Evolutionary conservation across 2,113 vertebrate genomes (phyloP).

Genomic region (Ivindomyrus marchei): DNA sequence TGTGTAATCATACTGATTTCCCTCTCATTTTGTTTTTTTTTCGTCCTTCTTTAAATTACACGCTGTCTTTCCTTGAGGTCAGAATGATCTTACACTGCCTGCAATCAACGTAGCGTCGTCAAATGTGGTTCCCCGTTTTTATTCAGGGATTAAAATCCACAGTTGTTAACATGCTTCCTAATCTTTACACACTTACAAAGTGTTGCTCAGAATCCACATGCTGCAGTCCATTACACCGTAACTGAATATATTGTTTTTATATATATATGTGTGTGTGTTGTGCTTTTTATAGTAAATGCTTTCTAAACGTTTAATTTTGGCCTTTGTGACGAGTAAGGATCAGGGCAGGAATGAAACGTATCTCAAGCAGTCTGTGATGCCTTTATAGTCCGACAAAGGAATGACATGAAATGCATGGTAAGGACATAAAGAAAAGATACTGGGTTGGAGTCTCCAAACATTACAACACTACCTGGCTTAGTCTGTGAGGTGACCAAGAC

Average conservation of each 20-base stretch:
- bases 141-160: background rate
- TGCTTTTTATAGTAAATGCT: background rate
- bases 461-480: background rate
- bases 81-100: constrained; percentile 26
- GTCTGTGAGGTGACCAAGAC: background rate
- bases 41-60: constrained; percentile 62
- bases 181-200: background rate
- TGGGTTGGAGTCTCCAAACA: background rate
- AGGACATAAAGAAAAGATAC: background rate
- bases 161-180: background rate
- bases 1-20: constrained; percentile 70
- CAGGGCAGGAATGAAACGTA: background rate
- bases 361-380: background rate
- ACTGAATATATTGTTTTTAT: background rate
- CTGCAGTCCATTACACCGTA: background rate
- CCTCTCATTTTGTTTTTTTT: constrained; percentile 60
- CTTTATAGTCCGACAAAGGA: background rate
- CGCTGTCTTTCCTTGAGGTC: constrained; percentile 32
- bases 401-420: background rate
- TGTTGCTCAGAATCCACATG: background rate
- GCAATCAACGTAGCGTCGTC: background rate
- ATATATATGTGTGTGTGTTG: background rate
- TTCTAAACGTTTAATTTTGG: background rate
- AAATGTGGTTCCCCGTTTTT: background rate
- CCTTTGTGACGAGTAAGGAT: background rate